Evolutionary conservation across 2,113 vertebrate species (phyloP).

Genomic region (Megaleporinus macrocephalus): DNA sequence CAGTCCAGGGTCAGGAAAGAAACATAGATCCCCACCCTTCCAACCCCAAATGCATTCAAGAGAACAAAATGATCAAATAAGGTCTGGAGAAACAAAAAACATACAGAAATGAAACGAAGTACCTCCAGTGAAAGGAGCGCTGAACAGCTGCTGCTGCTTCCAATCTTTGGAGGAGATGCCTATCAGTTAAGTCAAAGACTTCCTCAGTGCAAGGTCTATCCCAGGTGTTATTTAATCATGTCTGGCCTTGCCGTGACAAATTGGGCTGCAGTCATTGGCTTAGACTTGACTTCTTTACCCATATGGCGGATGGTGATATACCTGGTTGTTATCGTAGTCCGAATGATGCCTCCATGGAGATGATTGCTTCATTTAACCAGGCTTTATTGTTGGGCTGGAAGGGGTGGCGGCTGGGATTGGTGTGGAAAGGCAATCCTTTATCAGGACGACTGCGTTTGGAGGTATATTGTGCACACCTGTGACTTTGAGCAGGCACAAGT

Average conservation of each 20-base stretch:
- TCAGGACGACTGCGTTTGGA: constrained; percentile 58
- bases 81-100: constrained; percentile 40
- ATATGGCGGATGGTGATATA: constrained; percentile 82
- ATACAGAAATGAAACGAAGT: constrained; percentile 69
- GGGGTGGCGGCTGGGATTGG: constrained; percentile 6
- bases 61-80: constrained; percentile 63
- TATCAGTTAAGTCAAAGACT: constrained; percentile 77
- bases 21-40: constrained; percentile 19
- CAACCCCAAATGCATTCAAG: constrained; percentile 63
- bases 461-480: constrained; percentile 65
- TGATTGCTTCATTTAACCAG: constrained; percentile 82
- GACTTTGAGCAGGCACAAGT: constrained; percentile 54
- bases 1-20: constrained; percentile 59
- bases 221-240: constrained; percentile 81
- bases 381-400: constrained; percentile 72
- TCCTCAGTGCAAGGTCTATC: constrained; percentile 69
- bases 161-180: constrained; percentile 78
- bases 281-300: constrained; percentile 74
- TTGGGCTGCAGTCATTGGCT: constrained; percentile 76
- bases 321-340: constrained; percentile 75
- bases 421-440: constrained; percentile 60
- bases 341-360: constrained; percentile 80
- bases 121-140: constrained; percentile 65
- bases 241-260: constrained; percentile 77
- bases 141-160: constrained; percentile 64